These are phyloP conservation scores for Pachycephala philippinensis DNA, from an alignment of 2,113 vertebrate genomes.

Conservation along the genomic window DNA sequence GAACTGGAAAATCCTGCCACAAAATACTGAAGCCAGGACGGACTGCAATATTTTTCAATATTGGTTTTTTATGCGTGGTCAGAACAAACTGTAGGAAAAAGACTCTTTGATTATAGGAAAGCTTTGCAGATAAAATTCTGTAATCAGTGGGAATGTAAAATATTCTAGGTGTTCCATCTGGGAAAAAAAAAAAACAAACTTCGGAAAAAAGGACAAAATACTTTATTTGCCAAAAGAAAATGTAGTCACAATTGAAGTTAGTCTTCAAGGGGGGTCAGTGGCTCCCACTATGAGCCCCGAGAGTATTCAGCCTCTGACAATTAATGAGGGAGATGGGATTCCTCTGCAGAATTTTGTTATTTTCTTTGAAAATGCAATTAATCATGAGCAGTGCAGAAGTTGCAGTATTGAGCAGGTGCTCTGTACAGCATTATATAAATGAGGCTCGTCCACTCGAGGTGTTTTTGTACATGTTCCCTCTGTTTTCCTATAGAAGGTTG, in stretches of 20 bases:
- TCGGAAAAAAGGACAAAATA: neutral
- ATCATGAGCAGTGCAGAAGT: neutral
- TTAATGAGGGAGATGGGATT: neutral
- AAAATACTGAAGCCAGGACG: neutral
- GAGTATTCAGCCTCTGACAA: neutral
- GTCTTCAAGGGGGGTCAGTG: neutral
- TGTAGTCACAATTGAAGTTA: neutral
- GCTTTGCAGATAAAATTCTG: neutral
- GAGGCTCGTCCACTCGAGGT: neutral
- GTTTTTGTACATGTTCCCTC: neutral
- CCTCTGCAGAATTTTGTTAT: neutral
- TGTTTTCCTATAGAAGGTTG: neutral
- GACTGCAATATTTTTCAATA: neutral
- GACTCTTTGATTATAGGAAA: neutral
- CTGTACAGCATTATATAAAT: fast-evolving
- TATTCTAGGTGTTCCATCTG: neutral
- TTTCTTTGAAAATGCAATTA: neutral
- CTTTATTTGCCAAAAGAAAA: neutral
- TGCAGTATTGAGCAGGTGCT: neutral
- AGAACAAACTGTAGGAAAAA: neutral
- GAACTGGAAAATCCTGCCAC: neutral
- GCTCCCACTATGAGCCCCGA: neutral
- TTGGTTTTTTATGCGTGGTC: neutral
- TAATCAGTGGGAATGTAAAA: neutral
- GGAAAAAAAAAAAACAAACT: neutral